Conservation (phyloP, 2,797 vertebrate species). For the Lycodopsis pacificus region DNA sequence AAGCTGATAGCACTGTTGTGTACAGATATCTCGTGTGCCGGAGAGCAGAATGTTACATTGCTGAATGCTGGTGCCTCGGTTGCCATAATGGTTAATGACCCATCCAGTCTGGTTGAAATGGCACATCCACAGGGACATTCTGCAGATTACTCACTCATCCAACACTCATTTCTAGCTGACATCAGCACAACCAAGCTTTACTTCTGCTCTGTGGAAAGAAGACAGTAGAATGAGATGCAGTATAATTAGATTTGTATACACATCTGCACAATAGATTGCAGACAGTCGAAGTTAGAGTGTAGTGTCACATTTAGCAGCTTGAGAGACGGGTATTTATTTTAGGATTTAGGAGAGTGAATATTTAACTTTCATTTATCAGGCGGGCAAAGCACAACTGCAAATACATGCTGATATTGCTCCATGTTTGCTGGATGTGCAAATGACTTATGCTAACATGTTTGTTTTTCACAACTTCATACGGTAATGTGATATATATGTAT, state of each 20-base stretch:
- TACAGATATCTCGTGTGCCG: slow-evolving; percentile 42
- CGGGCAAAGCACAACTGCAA: not conserved
- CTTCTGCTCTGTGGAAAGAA: slow-evolving; percentile 36
- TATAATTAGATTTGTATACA: not conserved
- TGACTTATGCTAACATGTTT: not conserved
- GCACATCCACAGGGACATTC: slow-evolving; percentile 86
- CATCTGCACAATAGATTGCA: not conserved
- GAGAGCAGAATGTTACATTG: slow-evolving; percentile 48
- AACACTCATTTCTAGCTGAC: slow-evolving; percentile 87
- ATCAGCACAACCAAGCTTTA: slow-evolving; percentile 82
- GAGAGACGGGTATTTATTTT: not conserved
- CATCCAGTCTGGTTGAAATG: slow-evolving; percentile 94
- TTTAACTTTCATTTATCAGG: not conserved
- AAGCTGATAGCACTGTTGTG: slow-evolving; percentile 18
- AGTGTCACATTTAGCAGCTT: not conserved
- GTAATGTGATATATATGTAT: not conserved
- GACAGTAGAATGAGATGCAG: slow-evolving; percentile 3
- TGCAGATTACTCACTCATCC: slow-evolving; percentile 86
- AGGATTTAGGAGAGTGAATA: not conserved
- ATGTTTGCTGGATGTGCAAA: not conserved
- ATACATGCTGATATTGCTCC: not conserved
- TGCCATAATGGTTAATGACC: slow-evolving; percentile 96
- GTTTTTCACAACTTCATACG: not conserved
- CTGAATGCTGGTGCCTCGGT: slow-evolving; percentile 82
- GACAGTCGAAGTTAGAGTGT: not conserved